Conservation (phyloP, 2,888 invertebrate genomes). For the Drosophila merina region DNA sequence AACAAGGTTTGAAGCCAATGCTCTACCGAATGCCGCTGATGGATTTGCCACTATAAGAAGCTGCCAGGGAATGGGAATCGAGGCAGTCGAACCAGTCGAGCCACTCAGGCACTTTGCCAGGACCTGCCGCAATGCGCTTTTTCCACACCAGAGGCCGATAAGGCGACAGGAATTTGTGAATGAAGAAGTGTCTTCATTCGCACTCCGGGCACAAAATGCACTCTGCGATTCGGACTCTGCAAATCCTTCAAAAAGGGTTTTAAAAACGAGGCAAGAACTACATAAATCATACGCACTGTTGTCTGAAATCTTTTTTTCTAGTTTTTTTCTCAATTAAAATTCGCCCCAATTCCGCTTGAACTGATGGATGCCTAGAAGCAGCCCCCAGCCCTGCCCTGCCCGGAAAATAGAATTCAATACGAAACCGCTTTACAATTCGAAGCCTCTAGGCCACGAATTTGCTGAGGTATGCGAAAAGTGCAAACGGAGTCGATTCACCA, state of each 20-base stretch:
- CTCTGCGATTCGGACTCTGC: constrained; percentile 9
- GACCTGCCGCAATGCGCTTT: constrained; percentile 31
- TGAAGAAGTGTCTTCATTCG: background rate
- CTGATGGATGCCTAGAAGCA: background rate
- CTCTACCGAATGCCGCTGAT: constrained; percentile 52
- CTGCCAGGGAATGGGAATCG: constrained; percentile 15
- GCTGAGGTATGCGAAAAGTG: constrained; percentile 27
- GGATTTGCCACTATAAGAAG: constrained; percentile 71
- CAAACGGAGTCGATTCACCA: constrained; percentile 22
- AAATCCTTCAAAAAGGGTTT: too few relatives aligned
- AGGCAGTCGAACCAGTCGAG: background rate
- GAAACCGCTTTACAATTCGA: constrained; percentile 3
- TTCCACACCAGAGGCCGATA: background rate
- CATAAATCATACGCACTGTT: too few relatives aligned
- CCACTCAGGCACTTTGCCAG: constrained; percentile 14
- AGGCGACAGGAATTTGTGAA: constrained; percentile 1
- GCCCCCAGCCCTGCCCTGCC: background rate
- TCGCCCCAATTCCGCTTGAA: constrained; percentile 5
- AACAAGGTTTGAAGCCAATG: too few relatives aligned
- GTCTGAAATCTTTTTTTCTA: background rate
- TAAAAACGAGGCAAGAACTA: too few relatives aligned
- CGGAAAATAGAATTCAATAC: constrained; percentile 6
- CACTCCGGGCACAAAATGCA: constrained; percentile 15
- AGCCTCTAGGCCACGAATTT: constrained; percentile 13
- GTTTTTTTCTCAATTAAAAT: background rate